Conservation (phyloP, 1,140 invertebrate species). For the Papilio polyxenes region DNA sequence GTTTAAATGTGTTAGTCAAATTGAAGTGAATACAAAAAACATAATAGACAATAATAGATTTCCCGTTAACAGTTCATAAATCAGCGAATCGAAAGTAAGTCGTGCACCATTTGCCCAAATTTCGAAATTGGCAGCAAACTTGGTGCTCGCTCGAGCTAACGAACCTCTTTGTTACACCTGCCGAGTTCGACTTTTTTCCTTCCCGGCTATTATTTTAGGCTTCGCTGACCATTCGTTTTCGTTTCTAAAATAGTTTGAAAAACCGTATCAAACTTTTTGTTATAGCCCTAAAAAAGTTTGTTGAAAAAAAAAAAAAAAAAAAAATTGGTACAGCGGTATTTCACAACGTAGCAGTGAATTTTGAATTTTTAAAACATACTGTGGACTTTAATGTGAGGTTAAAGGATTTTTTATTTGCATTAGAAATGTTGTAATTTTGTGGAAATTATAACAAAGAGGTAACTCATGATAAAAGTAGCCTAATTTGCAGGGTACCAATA, state of each 20-base stretch:
- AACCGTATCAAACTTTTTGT: constrained; percentile 31
- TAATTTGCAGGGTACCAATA: no score
- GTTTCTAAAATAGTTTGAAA: constrained; percentile 30
- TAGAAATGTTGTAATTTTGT: not conserved
- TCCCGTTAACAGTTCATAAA: constrained; percentile 40
- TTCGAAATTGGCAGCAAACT: constrained; percentile 36
- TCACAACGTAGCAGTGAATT: not conserved
- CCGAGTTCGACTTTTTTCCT: constrained; percentile 39
- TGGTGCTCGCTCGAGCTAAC: constrained; percentile 40
- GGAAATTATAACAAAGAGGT: no score
- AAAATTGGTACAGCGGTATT: not conserved
- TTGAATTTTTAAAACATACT: not conserved
- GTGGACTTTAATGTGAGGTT: not conserved
- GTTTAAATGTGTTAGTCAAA: not conserved
- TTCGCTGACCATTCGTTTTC: constrained; percentile 41
- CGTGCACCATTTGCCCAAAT: constrained; percentile 32
- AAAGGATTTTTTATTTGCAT: not conserved
- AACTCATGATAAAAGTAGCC: no score
- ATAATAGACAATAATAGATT: constrained; percentile 11
- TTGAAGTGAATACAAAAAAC: not conserved
- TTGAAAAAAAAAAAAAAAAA: not conserved
- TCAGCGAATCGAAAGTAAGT: constrained; percentile 41
- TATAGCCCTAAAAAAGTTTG: constrained; percentile 20
- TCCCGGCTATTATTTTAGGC: constrained; percentile 43
- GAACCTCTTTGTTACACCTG: constrained; percentile 46